Evolutionary conservation across 2,113 vertebrate species (phyloP).

Genomic region (Butorides virescens): DNA sequence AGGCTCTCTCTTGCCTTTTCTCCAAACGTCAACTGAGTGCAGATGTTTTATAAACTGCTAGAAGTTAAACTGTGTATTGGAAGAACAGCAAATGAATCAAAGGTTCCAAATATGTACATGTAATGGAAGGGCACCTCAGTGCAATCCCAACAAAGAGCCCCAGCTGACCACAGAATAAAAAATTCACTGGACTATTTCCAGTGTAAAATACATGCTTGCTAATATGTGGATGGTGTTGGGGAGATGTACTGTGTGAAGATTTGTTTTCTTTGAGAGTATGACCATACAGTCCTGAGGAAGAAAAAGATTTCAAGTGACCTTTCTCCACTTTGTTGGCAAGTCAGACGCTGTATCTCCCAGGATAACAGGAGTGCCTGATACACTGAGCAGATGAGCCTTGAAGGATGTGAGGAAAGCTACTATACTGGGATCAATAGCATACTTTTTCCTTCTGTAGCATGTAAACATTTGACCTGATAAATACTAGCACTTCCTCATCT

Average conservation of each 20-base stretch:
- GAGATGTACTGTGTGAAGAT: not conserved
- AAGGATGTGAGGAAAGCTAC: constrained; percentile 46
- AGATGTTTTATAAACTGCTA: not conserved
- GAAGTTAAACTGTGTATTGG: not conserved
- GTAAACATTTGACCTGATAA: constrained; percentile 4
- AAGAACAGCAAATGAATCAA: not conserved
- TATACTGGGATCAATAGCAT: constrained; percentile 36
- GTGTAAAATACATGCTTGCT: not conserved
- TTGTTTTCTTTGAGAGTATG: constrained; percentile 20
- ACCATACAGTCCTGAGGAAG: not conserved
- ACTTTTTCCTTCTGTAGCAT: not conserved
- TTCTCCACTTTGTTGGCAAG: constrained; percentile 55
- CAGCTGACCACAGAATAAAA: not conserved
- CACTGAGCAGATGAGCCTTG: constrained; percentile 37
- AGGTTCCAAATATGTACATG: not conserved
- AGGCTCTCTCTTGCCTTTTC: not conserved
- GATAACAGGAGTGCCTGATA: constrained; percentile 32
- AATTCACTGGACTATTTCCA: not conserved
- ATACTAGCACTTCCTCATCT: not conserved
- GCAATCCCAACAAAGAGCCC: not conserved
- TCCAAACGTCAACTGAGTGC: not conserved
- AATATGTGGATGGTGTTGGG: not conserved
- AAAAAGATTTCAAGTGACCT: constrained; percentile 51
- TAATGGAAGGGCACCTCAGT: not conserved
- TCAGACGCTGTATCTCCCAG: constrained; percentile 24